These are phyloP conservation scores for Grus americana DNA, from an alignment of 2,113 vertebrate genomes.

Conservation along the genomic window DNA sequence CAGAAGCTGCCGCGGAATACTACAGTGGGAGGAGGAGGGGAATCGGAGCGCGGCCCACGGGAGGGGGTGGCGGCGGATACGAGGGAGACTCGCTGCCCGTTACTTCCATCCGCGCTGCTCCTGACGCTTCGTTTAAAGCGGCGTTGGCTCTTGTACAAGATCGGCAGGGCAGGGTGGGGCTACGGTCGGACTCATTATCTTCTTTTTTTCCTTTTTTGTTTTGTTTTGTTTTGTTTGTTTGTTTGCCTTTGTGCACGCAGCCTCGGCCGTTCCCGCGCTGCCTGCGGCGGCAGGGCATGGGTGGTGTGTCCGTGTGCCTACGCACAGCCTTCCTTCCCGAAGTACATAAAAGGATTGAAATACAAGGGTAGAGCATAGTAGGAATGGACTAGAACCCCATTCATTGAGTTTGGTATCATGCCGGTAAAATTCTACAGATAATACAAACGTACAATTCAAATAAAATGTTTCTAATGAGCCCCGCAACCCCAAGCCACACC, in stretches of 20 bases:
- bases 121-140: not conserved
- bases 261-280: no score
- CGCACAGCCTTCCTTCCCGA: rapidly evolving
- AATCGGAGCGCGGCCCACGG: not conserved
- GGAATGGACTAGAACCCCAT: not conserved
- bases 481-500: rapidly evolving
- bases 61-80: not conserved
- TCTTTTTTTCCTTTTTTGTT: no score
- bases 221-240: no score
- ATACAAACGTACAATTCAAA: no score
- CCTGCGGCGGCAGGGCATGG: no score
- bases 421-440: not conserved
- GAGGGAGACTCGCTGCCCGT: not conserved
- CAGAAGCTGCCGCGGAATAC: no score
- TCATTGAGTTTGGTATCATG: rapidly evolving
- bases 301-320: rapidly evolving
- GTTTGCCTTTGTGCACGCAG: no score
- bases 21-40: no score
- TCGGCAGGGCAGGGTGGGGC: not conserved
- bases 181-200: not conserved
- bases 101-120: not conserved
- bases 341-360: no score
- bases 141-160: rapidly evolving
- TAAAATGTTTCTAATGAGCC: no score
- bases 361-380: rapidly evolving